A percentile compares a stretch with the other conserved stretches of the same genome.
Conservation (phyloP, 2,888 invertebrate genomes). For the Archips xylosteana region DNA sequence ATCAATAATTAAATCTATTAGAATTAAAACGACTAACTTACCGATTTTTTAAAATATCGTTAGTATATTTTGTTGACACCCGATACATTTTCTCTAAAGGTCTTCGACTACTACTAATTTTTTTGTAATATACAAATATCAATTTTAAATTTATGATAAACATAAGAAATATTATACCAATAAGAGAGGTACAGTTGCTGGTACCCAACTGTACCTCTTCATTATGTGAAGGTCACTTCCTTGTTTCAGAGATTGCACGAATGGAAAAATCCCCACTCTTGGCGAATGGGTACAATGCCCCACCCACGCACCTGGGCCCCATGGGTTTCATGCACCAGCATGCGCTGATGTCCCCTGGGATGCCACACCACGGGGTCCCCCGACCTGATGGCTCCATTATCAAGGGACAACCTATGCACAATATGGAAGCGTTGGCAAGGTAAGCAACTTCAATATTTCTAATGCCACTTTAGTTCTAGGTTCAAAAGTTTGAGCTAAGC, state of each 20-base stretch:
- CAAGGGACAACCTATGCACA: constrained; percentile 94
- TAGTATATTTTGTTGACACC: no score
- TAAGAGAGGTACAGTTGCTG: constrained; percentile 41
- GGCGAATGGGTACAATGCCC: constrained; percentile 97
- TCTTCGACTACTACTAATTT: no score
- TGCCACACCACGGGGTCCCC: constrained; percentile 92
- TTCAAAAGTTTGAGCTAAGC: neutral
- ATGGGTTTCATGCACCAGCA: constrained; percentile 98
- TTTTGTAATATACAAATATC: no score
- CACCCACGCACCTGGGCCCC: constrained; percentile 95
- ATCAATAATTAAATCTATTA: no score
- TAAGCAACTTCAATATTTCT: constrained; percentile 58
- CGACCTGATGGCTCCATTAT: constrained; percentile 93
- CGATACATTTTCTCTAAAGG: no score
- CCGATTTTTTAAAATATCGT: no score
- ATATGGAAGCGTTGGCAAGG: constrained; percentile 97
- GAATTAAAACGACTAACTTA: no score
- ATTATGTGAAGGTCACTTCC: constrained; percentile 41
- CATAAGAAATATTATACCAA: constrained; percentile 15
- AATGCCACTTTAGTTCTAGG: neutral
- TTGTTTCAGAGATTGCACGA: constrained; percentile 91
- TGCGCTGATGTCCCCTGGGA: constrained; percentile 95
- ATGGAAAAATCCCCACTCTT: constrained; percentile 96
- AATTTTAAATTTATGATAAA: neutral
- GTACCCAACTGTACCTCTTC: constrained; percentile 42